Evolutionary conservation across 2,113 vertebrate species (phyloP).

Genomic region (Macquaria ambigua): DNA sequence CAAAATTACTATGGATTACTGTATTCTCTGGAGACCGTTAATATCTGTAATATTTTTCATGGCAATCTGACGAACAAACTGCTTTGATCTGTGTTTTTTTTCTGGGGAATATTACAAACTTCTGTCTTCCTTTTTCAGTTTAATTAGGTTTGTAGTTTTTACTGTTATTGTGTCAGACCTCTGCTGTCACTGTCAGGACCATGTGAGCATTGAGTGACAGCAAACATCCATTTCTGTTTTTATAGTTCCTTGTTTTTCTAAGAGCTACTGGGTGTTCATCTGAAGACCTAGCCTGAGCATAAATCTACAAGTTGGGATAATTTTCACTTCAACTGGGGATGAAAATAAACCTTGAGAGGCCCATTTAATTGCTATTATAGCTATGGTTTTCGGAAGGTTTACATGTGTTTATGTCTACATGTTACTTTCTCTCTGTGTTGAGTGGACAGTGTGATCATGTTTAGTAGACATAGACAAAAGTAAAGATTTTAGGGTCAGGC

Average conservation of each 20-base stretch:
- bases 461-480: background rate
- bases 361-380: conserved; percentile 4
- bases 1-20: background rate
- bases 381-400: background rate
- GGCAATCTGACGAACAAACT: background rate
- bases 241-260: conserved; percentile 4
- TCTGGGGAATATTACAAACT: background rate
- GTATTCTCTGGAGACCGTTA: background rate
- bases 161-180: background rate
- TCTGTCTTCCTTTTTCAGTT: background rate
- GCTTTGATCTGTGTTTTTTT: background rate
- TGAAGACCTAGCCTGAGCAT: background rate
- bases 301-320: background rate
- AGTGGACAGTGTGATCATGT: background rate
- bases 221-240: conserved; percentile 4
- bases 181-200: background rate
- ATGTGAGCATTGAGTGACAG: background rate
- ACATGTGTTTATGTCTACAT: background rate
- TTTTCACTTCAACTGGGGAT: background rate
- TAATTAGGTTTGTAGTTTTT: background rate
- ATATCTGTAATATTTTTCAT: background rate
- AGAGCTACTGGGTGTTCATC: background rate
- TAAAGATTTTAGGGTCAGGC: background rate
- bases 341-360: conserved; percentile 4
- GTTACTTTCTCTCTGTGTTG: background rate